Evolutionary conservation across 2,888 invertebrate species (phyloP), one percentile per base, ranked within the genome.

Genomic region (Sarcophaga carnaria): DNA sequence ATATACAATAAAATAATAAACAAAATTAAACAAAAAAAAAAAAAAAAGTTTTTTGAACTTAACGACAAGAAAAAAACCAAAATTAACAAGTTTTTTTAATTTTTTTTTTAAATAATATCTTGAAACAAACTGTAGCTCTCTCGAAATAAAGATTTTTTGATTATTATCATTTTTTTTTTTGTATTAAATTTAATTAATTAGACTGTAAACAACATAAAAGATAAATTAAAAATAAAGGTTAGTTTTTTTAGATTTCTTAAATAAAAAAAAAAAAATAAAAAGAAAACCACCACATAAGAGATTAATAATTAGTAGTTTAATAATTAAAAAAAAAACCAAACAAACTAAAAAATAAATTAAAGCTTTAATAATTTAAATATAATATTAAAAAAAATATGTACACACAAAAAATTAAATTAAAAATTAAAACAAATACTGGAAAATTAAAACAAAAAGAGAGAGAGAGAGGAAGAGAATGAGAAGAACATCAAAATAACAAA

Each of bases 91-190:
- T 69, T 20, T 63, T 67, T 70, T 25, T 37, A 63, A 49, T 75
- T 72, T 69, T 64, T 47, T 64, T 72, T 83, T 60, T 14, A 63
- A 79, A 78, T 64, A 72, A 54, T 69, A 84, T 27, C 70, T 47
- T 84, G 81, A 83, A 77, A 85, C 84, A 83, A 90, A 90, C 90
- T 91, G 91, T 91, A 89, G 90, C 91, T 91, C 91, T 91, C 91
- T 91, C 91, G 91, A 91, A 91, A 80, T 80, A 78, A 77, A 80
- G 22, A 54, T 71, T 79, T 37, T 8, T 27, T 17, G 27, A 78
- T 11, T 45, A 45, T 47, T 8, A 45, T 37, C 2, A 8, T 8
- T 37, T 1, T 10, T 37, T 1, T 10, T 25, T 49, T 4, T 49
- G 54, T 22, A 70, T 70, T 8, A 22, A 69, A 69, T 8, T 60